phyloP scores from a whole-genome alignment of 2,888 invertebrate genomes.

The Agrochola litura region DNA sequence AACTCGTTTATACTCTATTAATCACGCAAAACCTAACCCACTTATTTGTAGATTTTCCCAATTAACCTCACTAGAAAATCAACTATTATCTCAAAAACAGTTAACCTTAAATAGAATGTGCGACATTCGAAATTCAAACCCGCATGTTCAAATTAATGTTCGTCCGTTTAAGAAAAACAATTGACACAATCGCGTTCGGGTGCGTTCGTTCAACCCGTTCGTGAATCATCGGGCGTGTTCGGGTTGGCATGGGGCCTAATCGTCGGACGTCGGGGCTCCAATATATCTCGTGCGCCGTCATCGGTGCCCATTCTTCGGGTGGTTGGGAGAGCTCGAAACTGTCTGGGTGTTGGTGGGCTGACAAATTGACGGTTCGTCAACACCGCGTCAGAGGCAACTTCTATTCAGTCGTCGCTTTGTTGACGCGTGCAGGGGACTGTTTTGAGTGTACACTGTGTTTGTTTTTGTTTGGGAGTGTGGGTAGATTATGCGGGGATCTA shows the following conservation, averaged over 20 bases:
- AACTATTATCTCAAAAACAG: conserved; percentile 66
- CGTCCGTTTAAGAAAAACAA: conserved; percentile 88
- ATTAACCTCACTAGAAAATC: conserved; percentile 60
- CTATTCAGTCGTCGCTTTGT: conserved; percentile 70
- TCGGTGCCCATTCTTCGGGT: conserved; percentile 87
- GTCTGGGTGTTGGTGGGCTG: conserved; percentile 86
- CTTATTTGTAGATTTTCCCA: conserved; percentile 47
- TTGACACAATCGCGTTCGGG: conserved; percentile 82
- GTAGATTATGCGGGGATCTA: conserved; percentile 67
- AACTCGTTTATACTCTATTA: conserved; percentile 47
- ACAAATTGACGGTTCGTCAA: conserved; percentile 87
- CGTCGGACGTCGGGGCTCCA: conserved; percentile 84
- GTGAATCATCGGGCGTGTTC: conserved; percentile 83
- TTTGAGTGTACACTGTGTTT: conserved; percentile 63
- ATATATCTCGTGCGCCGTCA: conserved; percentile 88
- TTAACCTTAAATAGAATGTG: conserved; percentile 69
- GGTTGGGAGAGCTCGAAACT: conserved; percentile 84
- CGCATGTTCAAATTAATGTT: conserved; percentile 85
- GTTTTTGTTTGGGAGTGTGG: conserved; percentile 67
- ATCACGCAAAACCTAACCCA: conserved; percentile 60
- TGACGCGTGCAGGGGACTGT: conserved; percentile 67
- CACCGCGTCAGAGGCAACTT: conserved; percentile 71
- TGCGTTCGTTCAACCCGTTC: conserved; percentile 83
- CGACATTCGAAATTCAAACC: conserved; percentile 81
- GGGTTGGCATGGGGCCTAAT: conserved; percentile 89